A percentile compares a stretch with the other conserved stretches of the same genome.
phyloP scores from a whole-genome alignment of 2,113 vertebrate species.

The Plectropomus leopardus region DNA sequence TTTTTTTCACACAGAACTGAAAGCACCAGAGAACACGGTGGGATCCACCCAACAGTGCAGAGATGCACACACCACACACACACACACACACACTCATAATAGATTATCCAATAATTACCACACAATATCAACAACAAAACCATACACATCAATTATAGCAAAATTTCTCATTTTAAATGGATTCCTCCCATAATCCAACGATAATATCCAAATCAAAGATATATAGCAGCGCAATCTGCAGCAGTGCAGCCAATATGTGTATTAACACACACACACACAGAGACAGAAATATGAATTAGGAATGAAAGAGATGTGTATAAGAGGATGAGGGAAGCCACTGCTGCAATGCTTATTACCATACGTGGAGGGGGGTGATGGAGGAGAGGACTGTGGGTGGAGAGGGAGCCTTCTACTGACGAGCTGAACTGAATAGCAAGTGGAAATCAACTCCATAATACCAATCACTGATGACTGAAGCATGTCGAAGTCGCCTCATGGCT shows the following conservation, averaged over 20 bases:
- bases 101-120: conserved; percentile 34
- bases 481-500: conserved; percentile 18
- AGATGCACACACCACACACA: conserved; percentile 10
- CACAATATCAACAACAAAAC: conserved; percentile 36
- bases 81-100: conserved; percentile 13
- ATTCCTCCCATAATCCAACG: conserved; percentile 18
- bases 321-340: conserved; percentile 70
- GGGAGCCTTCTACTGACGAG: conserved; percentile 61
- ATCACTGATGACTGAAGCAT: conserved; percentile 47
- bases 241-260: conserved; percentile 23
- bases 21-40: conserved; percentile 35
- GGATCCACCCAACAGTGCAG: conserved; percentile 67
- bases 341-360: conserved; percentile 78
- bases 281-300: conserved; percentile 66
- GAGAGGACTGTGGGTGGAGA: conserved; percentile 55
- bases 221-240: conserved; percentile 8
- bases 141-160: conserved; percentile 1
- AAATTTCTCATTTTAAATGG: neutral
- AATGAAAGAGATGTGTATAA: conserved; percentile 62
- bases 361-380: conserved; percentile 43
- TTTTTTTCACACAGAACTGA: conserved; percentile 44
- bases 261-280: conserved; percentile 5
- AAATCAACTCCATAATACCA: conserved; percentile 67
- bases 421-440: conserved; percentile 66
- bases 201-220: conserved; percentile 28